Conservation (phyloP, 2,797 vertebrate genomes). For the Benthosema pterotum region DNA sequence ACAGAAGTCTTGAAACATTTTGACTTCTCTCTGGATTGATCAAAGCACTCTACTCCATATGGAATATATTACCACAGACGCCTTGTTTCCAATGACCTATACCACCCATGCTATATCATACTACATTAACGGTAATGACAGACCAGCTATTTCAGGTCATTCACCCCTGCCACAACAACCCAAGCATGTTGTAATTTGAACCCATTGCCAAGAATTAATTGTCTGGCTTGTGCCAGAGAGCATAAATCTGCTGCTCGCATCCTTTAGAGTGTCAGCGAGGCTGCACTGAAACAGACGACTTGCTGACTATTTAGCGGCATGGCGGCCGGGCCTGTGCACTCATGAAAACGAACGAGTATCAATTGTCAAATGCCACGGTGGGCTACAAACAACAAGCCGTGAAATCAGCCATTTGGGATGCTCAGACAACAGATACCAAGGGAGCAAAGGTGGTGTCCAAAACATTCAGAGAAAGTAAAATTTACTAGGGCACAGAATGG, state of each 20-base stretch:
- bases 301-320: constrained; percentile 29
- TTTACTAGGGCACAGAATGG: background rate
- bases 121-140: constrained; percentile 65
- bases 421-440: constrained; percentile 31
- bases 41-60: constrained; percentile 56
- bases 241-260: constrained; percentile 70
- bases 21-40: constrained; percentile 45
- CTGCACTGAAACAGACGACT: constrained; percentile 39
- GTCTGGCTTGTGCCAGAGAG: constrained; percentile 66
- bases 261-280: constrained; percentile 36
- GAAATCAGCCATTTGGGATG: constrained; percentile 49
- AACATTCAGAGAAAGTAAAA: constrained; percentile 3
- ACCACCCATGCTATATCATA: constrained; percentile 53
- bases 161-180: constrained; percentile 61
- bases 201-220: constrained; percentile 65
- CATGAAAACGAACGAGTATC: constrained; percentile 23
- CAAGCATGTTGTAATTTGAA: constrained; percentile 67
- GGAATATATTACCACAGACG: constrained; percentile 58
- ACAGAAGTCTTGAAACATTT: constrained; percentile 44
- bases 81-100: constrained; percentile 53
- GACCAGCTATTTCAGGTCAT: constrained; percentile 65
- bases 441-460: constrained; percentile 45
- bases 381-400: constrained; percentile 49
- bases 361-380: constrained; percentile 27
- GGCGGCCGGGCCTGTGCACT: constrained; percentile 20